Conservation (phyloP, 2,113 vertebrate genomes). For the Urocolius indicus region DNA sequence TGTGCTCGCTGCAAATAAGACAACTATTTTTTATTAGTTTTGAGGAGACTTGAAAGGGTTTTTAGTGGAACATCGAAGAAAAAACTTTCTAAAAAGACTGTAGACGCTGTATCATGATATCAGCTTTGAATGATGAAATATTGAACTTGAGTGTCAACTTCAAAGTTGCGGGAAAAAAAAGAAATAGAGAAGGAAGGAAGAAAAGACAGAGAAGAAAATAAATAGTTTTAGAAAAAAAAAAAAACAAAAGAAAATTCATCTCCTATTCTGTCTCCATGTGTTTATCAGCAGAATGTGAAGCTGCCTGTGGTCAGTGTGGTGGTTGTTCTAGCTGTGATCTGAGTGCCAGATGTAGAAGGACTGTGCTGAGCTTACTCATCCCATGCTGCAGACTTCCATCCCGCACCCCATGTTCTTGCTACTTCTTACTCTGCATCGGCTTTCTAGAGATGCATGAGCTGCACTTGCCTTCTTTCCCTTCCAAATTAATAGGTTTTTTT, state of each 20-base stretch:
- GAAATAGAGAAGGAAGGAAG: neutral
- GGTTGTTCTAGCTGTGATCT: neutral
- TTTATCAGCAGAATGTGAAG: neutral
- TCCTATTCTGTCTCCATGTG: neutral
- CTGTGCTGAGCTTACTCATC: neutral
- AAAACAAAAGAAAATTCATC: neutral
- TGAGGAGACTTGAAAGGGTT: neutral
- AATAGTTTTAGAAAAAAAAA: neutral
- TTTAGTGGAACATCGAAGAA: neutral
- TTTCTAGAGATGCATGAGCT: neutral
- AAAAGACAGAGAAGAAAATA: neutral
- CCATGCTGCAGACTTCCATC: neutral
- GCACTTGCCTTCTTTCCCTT: neutral
- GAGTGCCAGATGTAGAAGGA: neutral
- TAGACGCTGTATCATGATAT: neutral
- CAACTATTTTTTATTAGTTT: neutral
- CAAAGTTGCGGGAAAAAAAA: neutral
- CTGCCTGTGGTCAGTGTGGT: fast-evolving
- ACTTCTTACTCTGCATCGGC: neutral
- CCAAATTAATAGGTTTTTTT: neutral
- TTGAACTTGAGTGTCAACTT: neutral
- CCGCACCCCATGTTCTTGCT: neutral
- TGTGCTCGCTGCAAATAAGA: neutral
- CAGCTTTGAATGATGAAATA: neutral
- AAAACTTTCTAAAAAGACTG: neutral